Base-by-base conservation (phyloP, 2,797 vertebrate genomes). In the Protonibea diacanthus region DNA sequence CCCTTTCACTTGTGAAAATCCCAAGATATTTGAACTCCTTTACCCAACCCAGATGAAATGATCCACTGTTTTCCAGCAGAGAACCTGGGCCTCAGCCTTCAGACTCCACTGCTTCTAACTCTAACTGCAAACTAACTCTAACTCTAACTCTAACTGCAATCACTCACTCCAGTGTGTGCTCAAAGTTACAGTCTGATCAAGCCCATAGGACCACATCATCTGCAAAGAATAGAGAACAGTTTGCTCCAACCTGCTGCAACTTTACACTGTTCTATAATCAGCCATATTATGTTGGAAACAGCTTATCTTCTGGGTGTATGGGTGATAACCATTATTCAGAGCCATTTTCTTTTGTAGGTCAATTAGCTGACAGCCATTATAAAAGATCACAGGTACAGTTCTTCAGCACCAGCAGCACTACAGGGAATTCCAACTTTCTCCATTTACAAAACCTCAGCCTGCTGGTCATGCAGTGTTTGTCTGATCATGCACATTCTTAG, bases 351-450 rank as follows among this genome's bases (percentile, higher is more conserved):
- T 71, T 76, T 47, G 76, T 81, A 65, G 76, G 74, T 82, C 80
- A 80, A 74, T 89, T 84, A 89, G 78, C 33, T 51, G 47, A 64
- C 59, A 65, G 79, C 74, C 52, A 62, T 84, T 79, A 79, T 71
- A 73, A 76, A 67, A 68, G 52, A 65, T 57, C 51, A 71, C 29
- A 42, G 71, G 29, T 25, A 69, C 27, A 57, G 65, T 57, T 78
- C 71, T 71, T 71, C 53, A 78, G 40, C n/a, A 71, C 63, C 71
- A 73, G 76, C 71, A 48, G 57, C 21, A 68, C 11, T 12, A 58
- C 56, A 67, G 90, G 88, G 81, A 82, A 86, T 87, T 80, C 86
- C 86, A 87, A 79, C 44, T 74, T 57, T 48, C 20, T 44, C 23
- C 27, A n/a, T 45, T 67, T 40, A 55, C 56, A 42, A 64, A 80